Evolutionary conservation across 2,888 invertebrate species (phyloP).

Genomic region (Eupsilia transversa): DNA sequence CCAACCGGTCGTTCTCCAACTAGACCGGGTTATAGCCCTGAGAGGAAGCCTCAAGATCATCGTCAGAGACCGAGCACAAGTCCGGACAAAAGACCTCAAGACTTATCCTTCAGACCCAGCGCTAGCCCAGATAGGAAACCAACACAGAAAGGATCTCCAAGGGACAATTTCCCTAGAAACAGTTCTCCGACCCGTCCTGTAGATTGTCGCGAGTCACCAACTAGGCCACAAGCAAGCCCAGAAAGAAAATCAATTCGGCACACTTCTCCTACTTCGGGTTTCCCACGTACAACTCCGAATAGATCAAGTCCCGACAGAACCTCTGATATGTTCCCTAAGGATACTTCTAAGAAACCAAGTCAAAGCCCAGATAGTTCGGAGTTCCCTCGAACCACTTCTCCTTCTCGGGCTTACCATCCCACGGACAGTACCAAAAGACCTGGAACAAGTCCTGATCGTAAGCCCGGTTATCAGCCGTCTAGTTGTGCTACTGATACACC

Average conservation of each 20-base stretch:
- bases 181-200: constrained; percentile 52
- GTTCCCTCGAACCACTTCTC: constrained; percentile 43
- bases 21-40: constrained; percentile 76
- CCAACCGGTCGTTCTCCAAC: constrained; percentile 77
- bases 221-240: constrained; percentile 69
- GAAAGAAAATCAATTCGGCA: constrained; percentile 65
- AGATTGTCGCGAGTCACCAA: constrained; percentile 61
- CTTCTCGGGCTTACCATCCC: constrained; percentile 46
- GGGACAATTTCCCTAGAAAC: constrained; percentile 19
- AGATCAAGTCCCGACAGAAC: constrained; percentile 59
- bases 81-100: constrained; percentile 78
- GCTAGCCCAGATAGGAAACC: constrained; percentile 74
- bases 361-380: constrained; percentile 70
- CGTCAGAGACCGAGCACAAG: constrained; percentile 77
- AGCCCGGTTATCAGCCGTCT: constrained; percentile 48
- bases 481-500: constrained; percentile 22
- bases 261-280: constrained; percentile 34
- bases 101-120: constrained; percentile 65
- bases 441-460: constrained; percentile 65
- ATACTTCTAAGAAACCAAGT: constrained; percentile 57
- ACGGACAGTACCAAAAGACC: constrained; percentile 40
- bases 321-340: constrained; percentile 20
- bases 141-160: constrained; percentile 51
- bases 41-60: constrained; percentile 74
- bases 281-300: constrained; percentile 40